Base-by-base conservation (phyloP, 2,888 invertebrate genomes). In the Acronicta leporina region DNA sequence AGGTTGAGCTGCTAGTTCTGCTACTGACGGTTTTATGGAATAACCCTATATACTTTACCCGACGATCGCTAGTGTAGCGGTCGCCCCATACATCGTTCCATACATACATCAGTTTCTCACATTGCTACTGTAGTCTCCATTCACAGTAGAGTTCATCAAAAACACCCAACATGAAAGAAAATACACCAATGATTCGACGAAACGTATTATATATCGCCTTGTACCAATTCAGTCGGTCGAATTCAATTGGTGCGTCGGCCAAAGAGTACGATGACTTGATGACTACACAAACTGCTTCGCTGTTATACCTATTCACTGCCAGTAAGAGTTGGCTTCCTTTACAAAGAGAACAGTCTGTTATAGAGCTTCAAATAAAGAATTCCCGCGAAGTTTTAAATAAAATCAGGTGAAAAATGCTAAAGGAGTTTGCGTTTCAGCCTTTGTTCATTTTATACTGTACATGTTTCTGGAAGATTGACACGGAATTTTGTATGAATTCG, bases 321-420 rank as follows among this genome's bases (percentile, higher is more conserved):
- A 33, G 45, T 77, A 74, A 74, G 60, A 47, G 47, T 40, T 43
- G 10, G 44, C 57, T 63, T 77, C 72, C 67, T 70, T 54, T 42
- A 41, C 35, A 14, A 73, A 64, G 42, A 61, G 66, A 66, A 40
- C 58, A 62, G 44, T 60, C 61, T 20, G 20, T 20, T 20, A 44
- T 51, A 67, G 42, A 40, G 42, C 9, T 51, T 30, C 35, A 27
- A 44, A 15, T 42, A 14, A 47, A 14, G 16, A 5, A 5, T 30
- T 67, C 14, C 3, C n/a, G 10, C 9, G 30, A 30, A 52, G 20
- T 40, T 49, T 52, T 11, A 51, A 43, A 46, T 58, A 38, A 35
- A 38, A 27, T 27, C n/a, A 25, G 20, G 43, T 30, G 33, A 41
- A 46, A 33, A 40, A 40, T 55, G 11, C 14, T 5, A 41, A 16